Base-by-base conservation (phyloP, 37 sponge, comb jelly and placozoan genomes). In the Halisarca cf. caerulea region DNA sequence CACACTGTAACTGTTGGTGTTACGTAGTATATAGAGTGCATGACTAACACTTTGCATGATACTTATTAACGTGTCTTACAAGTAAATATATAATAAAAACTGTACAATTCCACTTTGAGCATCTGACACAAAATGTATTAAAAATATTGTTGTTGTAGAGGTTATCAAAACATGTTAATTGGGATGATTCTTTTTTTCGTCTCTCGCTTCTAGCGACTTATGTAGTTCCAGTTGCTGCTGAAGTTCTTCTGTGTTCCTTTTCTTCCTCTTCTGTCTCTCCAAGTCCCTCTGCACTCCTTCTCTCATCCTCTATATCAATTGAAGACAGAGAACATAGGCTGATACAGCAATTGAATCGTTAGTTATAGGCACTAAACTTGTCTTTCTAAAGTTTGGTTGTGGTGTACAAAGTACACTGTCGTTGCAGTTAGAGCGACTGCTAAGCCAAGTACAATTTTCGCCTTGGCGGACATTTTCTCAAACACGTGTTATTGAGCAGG, bases 281-380 rank as follows among this genome's bases (percentile, higher is more conserved):
- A 88, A 36, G 45, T 94, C 94, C 64, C 81, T 90, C 42, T 86
- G 58, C 5, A 94, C 94, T 17, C 94, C 94, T 45, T 71, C 51
- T 14, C 68, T 81, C 91, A 94, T 90, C 41, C 89, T 59, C 94
- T 94, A 68, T 24, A 62, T 27, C n/a, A n/a, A 41, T 78, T 71
- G 39, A 32, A 15, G 17, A 55, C 57, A 55, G 17, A 55, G 57
- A 55, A 17, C 17, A 55, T 55, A 55, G 17, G 17, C 17, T 20
- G 17, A 17, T 55, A n/a, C n/a, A n/a, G n/a, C n/a, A n/a, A 64
- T 64, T 7, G 66, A 64, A 11, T 64, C 25, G 8, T 64, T 14
- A 64, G 8, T 64, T 64, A 39, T 7, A 33, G 30, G 40, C 21
- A 33, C 45, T 58, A 59, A 54, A 93, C 94, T 90, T 89, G 61